Base-by-base conservation (phyloP, 92 coral and sea anemone species). In the Anthopleura xanthogrammica region DNA sequence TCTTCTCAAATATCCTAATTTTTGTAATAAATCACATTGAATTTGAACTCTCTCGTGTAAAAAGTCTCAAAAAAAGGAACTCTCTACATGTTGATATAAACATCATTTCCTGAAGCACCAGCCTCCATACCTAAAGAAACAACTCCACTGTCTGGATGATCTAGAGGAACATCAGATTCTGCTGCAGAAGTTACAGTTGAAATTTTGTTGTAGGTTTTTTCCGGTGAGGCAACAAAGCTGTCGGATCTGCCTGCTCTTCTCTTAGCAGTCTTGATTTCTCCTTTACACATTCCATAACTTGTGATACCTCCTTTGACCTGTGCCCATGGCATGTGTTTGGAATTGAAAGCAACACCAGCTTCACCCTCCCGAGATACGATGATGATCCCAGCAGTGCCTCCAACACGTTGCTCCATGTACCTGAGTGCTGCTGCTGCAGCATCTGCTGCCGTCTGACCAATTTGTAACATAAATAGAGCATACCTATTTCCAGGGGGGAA, bases 401-500 rank as follows among this genome's bases (percentile, higher is more conserved):
- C 88, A 50, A 85, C 88, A 22, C 78, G 83, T 39, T 85, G 88
- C 73, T 85, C 88, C 88, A 85, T 85, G 83, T 85, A 85, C 50
- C 83, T 78, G 24, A 85, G 81, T 17, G 88, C 88, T 78, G 88
- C 88, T 9, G 79, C 83, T 41, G 88, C 88, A 2, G 88, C 88
- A 79, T 85, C 88, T 22, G 88, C 88, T 23, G 88, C 83, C 12
- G 83, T 85, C 77, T 85, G 88, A 16, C 88, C 88, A 70, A 85
- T 85, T 85, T 85, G 88, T 29, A 85, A 52, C 88, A 85, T 85
- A 71, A 85, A 85, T 3, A 85, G 83, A n/a, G 83, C 88, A 79
- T 85, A 85, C 79, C 88, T 85, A 22, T 46, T 36, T 52, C 12
- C 24, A 75, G 55, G 43, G 36, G 24, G 3, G 20, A 68, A 23